Evolutionary conservation across 2,797 vertebrate genomes (phyloP), one percentile per base, ranked within the genome.

Genomic region (Simalia tracyae): DNA sequence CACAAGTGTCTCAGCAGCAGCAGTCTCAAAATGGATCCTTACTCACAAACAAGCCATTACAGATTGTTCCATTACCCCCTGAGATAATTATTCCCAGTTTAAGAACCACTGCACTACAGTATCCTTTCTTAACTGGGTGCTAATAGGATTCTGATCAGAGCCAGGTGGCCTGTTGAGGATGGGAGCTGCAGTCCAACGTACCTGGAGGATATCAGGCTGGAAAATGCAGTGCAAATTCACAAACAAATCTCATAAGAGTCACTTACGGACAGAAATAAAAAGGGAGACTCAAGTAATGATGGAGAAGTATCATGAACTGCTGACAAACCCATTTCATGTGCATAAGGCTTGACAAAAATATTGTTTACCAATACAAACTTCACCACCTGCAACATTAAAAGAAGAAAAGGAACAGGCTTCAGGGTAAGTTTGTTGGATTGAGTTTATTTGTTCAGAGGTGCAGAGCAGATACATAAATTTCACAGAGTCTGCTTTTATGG

Each of bases 351-450:
- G 86, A 61, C 26, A 90, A 22, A 59, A 1, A 2, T 89, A 2
- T 54, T 96, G 93, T 86, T 90, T 59, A 91, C 89, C 91, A 81
- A 64, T 86, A 84, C 93, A 93, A 94, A 88, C 91, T 60, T 81
- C 89, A 26, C 60, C 5, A 2, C 72, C 59, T 66, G 4, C 19
- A 95, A 90, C 66, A 57, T 28, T 50, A 91, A 94, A 89, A 66
- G 42, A 84, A 89, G 95, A 14, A 60, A 91, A 19, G 0, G 92
- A 95, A 72, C 15, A 90, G 87, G 91, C 24, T 91, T 88, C 90
- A 90, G 91, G 68, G 60, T 4, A 0, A 1, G 5, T 92, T 92
- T 92, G 2, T 76, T 60, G 2, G 8, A 87, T 88, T 64, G n/a
- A 8, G 19, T 92, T 91, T 92, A 60, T 92, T 92, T 92, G 26